Conservation (phyloP, 2,888 invertebrate species). For the Rosalia funebris region DNA sequence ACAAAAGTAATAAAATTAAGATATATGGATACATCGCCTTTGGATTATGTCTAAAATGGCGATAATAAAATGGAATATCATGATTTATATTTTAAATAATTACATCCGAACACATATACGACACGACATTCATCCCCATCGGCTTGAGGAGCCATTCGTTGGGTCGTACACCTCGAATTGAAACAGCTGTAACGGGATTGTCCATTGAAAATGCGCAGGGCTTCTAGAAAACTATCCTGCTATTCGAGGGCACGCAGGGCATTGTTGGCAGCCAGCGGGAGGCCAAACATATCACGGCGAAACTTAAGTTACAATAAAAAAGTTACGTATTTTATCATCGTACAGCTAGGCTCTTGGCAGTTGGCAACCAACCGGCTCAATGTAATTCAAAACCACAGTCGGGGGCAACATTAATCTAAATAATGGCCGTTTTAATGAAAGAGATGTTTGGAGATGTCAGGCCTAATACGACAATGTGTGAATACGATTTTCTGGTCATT, state of each 20-base stretch:
- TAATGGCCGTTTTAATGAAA: conserved; percentile 65
- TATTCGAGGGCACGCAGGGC: conserved; percentile 44
- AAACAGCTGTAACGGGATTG: conserved; percentile 58
- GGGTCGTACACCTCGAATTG: conserved; percentile 49
- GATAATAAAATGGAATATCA: too few species aligned
- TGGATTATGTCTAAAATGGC: too few species aligned
- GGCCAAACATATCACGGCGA: conserved; percentile 58
- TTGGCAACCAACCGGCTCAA: conserved; percentile 58
- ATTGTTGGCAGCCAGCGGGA: conserved; percentile 56
- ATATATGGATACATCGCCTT: too few species aligned
- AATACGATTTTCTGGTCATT: conserved; percentile 65
- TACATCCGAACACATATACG: too few species aligned
- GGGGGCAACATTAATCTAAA: conserved; percentile 66
- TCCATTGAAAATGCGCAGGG: conserved; percentile 56
- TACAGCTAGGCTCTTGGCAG: conserved; percentile 54
- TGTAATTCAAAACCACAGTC: conserved; percentile 63
- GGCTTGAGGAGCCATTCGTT: conserved; percentile 11
- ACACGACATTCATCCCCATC: conserved; percentile 49
- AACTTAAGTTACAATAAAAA: conserved; percentile 59
- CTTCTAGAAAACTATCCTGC: conserved; percentile 53
- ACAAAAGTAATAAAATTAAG: too few species aligned
- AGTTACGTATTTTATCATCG: conserved; percentile 58
- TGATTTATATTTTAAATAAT: too few species aligned
- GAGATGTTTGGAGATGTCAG: conserved; percentile 65
- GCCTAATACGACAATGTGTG: conserved; percentile 66